Conservation (phyloP, 2,888 invertebrate genomes). For the Orthosia gothica region DNA sequence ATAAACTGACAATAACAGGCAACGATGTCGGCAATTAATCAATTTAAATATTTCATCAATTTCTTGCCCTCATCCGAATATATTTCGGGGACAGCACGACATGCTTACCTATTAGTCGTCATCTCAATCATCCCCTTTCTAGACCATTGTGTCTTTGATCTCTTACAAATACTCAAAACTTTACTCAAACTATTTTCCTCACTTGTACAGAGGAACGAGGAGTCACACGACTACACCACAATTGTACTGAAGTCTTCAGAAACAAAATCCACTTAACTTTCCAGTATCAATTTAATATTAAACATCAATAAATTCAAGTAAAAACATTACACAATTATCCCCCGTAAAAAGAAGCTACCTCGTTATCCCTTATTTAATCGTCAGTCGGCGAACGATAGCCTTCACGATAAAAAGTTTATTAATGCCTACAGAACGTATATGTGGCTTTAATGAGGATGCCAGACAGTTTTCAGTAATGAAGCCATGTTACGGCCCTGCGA, state of each 20-base stretch:
- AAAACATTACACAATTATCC: slow-evolving; percentile 4
- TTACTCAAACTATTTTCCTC: too few relatives aligned
- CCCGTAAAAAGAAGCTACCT: slow-evolving; percentile 19
- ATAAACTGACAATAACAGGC: too few relatives aligned
- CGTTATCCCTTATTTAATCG: slow-evolving; percentile 57
- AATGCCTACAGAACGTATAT: slow-evolving; percentile 57
- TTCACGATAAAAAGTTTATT: slow-evolving; percentile 66
- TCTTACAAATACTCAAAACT: too few relatives aligned
- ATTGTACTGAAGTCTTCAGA: not conserved
- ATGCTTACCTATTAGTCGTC: too few relatives aligned
- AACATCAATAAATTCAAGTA: too few relatives aligned
- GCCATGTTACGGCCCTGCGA: slow-evolving; percentile 72
- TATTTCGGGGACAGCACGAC: too few relatives aligned
- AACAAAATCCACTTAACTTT: not conserved
- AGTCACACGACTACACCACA: not conserved
- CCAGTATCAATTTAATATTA: slow-evolving; percentile 15
- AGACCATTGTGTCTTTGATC: too few relatives aligned
- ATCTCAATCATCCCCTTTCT: too few relatives aligned
- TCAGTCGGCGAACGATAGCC: slow-evolving; percentile 49
- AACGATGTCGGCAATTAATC: too few relatives aligned
- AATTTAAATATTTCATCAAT: too few relatives aligned
- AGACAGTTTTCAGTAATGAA: slow-evolving; percentile 68
- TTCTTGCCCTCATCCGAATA: too few relatives aligned
- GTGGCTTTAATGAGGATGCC: slow-evolving; percentile 13
- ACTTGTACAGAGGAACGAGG: too few relatives aligned